A percentile compares a stretch with the other conserved stretches of the same genome.
Evolutionary conservation across 2,113 vertebrate species (phyloP).

Genomic region (Rhizomys pruinosus): DNA sequence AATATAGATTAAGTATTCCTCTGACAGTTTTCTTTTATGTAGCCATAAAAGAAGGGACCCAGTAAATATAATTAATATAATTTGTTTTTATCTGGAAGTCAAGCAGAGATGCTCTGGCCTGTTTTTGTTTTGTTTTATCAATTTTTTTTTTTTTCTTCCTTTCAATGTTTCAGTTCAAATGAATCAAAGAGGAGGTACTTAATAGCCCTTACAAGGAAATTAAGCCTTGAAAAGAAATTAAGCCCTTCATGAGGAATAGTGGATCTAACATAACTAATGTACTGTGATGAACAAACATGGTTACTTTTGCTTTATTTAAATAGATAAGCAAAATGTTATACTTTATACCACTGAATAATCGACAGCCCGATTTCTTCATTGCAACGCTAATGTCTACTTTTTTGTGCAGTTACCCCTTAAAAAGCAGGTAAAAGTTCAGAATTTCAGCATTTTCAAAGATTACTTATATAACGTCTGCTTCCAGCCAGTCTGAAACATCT

Average conservation of each 20-base stretch:
- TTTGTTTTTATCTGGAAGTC: slow-evolving; percentile 73
- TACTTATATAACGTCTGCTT: slow-evolving; percentile 77
- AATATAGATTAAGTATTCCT: slow-evolving; percentile 68
- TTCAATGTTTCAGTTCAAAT: slow-evolving; percentile 50
- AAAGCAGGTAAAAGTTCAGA: slow-evolving; percentile 73
- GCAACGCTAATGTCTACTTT: slow-evolving; percentile 58
- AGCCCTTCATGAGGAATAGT: slow-evolving; percentile 63
- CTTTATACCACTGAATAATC: slow-evolving; percentile 66
- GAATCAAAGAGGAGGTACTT: slow-evolving; percentile 61
- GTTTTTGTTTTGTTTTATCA: too few species aligned
- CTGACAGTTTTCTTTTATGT: slow-evolving; percentile 75
- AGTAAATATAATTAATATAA: too few species aligned
- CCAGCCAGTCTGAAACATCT: slow-evolving; percentile 76
- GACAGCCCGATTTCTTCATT: slow-evolving; percentile 75
- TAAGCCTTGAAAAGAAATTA: too few species aligned
- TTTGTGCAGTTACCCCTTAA: slow-evolving; percentile 69
- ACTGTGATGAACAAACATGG: slow-evolving; percentile 58
- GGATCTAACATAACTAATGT: slow-evolving; percentile 72
- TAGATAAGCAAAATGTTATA: slow-evolving; percentile 71
- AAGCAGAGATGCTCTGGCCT: slow-evolving; percentile 72
- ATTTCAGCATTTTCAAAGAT: slow-evolving; percentile 74
- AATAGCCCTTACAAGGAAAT: slow-evolving; percentile 76
- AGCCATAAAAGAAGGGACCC: slow-evolving; percentile 77
- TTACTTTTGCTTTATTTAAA: slow-evolving; percentile 72
- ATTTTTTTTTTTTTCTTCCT: slow-evolving; percentile 42